Evolutionary conservation across 2,113 vertebrate genomes (phyloP).

Genomic region (Daubentonia madagascariensis): DNA sequence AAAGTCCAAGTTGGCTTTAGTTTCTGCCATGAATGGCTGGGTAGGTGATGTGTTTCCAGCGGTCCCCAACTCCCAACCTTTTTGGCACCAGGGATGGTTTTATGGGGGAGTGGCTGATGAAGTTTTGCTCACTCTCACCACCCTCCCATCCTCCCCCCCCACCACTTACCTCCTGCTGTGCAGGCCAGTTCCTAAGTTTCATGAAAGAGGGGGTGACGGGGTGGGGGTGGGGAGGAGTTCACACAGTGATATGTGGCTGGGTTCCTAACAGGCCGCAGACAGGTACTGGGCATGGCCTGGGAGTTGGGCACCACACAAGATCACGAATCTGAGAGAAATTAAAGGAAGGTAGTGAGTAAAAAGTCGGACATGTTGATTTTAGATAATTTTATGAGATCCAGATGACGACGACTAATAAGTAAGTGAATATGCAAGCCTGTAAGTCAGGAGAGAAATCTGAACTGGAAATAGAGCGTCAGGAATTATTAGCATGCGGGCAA

Average conservation of each 20-base stretch:
- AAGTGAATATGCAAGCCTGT: background rate
- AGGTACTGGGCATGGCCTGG: too few species aligned
- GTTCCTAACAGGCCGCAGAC: too few species aligned
- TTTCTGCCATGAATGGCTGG: background rate
- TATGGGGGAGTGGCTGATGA: too few species aligned
- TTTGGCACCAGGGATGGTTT: too few species aligned
- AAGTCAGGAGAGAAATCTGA: background rate
- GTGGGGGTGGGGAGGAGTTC: too few species aligned
- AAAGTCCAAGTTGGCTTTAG: background rate
- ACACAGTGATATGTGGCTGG: too few species aligned
- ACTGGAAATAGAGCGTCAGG: background rate
- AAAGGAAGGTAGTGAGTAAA: background rate
- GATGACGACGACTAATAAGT: background rate
- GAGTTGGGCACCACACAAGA: background rate
- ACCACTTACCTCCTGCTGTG: too few species aligned
- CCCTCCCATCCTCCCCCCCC: too few species aligned
- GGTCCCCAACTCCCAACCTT: too few species aligned
- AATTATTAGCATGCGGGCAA: background rate
- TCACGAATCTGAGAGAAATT: background rate
- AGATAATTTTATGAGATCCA: background rate
- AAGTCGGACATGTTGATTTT: background rate
- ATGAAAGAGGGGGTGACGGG: too few species aligned
- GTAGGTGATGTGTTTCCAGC: rapidly evolving
- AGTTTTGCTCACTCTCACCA: too few species aligned
- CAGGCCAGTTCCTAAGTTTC: too few species aligned